phyloP scores from a whole-genome alignment of 2,888 invertebrate species.

The Apamea anceps region DNA sequence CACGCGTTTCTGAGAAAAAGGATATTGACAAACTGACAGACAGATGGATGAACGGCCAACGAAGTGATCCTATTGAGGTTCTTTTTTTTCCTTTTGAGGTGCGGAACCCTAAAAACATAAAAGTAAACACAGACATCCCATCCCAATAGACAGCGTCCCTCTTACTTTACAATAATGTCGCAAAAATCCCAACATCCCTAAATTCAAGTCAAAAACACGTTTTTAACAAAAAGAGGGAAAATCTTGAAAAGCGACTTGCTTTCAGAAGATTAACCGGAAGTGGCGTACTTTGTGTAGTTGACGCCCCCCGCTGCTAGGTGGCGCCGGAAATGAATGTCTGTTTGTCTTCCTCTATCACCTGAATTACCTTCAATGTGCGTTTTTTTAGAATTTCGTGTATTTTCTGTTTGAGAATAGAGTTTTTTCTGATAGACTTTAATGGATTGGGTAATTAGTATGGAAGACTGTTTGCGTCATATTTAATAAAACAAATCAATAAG shows the following conservation, averaged over 20 bases:
- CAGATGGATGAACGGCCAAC: not conserved
- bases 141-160: conserved; percentile 34
- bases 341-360: conserved; percentile 79
- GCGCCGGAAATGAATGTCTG: conserved; percentile 82
- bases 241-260: conserved; percentile 58
- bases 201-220: conserved; percentile 63
- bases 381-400: conserved; percentile 37
- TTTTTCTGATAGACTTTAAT: conserved; percentile 1
- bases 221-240: conserved; percentile 56
- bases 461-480: not conserved
- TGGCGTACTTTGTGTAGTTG: conserved; percentile 75
- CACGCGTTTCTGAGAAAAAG: not conserved
- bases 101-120: conserved; percentile 1
- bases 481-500: not conserved
- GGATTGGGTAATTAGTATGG: not conserved
- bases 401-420: conserved; percentile 35
- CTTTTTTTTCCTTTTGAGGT: not conserved
- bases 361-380: conserved; percentile 66
- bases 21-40: not conserved
- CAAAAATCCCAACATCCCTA: conserved; percentile 39
- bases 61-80: not conserved
- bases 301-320: conserved; percentile 70
- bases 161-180: conserved; percentile 32
- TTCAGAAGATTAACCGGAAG: conserved; percentile 70
- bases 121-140: conserved; percentile 35